Percentiles rank a stretch among this genome's conserved stretches.
Conservation (phyloP, 2,888 invertebrate genomes). For the Synergus laeviventris region DNA sequence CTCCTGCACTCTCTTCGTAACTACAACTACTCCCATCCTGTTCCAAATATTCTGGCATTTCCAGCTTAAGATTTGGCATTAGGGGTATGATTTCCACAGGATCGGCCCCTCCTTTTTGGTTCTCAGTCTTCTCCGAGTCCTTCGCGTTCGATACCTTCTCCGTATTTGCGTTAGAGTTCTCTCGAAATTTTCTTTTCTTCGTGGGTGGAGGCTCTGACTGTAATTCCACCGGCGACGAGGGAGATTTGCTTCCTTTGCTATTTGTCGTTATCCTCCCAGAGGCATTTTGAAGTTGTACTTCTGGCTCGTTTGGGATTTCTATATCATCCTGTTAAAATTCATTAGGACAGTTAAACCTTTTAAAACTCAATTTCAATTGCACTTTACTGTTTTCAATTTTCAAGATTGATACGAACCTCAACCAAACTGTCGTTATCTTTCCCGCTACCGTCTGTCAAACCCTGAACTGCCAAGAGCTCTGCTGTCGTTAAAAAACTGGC, state of each 20-base stretch:
- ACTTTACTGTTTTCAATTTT: not conserved
- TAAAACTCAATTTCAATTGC: slow-evolving; percentile 20
- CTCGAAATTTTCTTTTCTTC: slow-evolving; percentile 73
- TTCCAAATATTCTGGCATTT: slow-evolving; percentile 79
- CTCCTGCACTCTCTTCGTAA: slow-evolving; percentile 71
- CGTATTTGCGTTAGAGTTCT: slow-evolving; percentile 63
- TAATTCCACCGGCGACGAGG: slow-evolving; percentile 70
- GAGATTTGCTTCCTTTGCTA: slow-evolving; percentile 69
- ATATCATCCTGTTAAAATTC: slow-evolving; percentile 67
- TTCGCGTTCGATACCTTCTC: slow-evolving; percentile 66
- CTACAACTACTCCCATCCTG: slow-evolving; percentile 75
- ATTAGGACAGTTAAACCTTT: slow-evolving; percentile 19
- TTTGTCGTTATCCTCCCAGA: slow-evolving; percentile 68
- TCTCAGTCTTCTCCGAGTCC: slow-evolving; percentile 65
- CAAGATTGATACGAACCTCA: slow-evolving; percentile 46
- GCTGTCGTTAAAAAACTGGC: slow-evolving; percentile 88
- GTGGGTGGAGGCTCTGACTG: slow-evolving; percentile 70
- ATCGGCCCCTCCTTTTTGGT: slow-evolving; percentile 66
- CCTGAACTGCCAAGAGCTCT: slow-evolving; percentile 86
- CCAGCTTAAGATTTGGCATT: slow-evolving; percentile 78
- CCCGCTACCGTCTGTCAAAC: slow-evolving; percentile 80
- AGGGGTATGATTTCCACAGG: slow-evolving; percentile 76
- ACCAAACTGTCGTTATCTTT: slow-evolving; percentile 49
- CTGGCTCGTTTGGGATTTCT: slow-evolving; percentile 74
- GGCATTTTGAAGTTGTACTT: slow-evolving; percentile 72